Base-by-base conservation (phyloP, 1,140 invertebrate species). In the Brachionus calyciflorus region DNA sequence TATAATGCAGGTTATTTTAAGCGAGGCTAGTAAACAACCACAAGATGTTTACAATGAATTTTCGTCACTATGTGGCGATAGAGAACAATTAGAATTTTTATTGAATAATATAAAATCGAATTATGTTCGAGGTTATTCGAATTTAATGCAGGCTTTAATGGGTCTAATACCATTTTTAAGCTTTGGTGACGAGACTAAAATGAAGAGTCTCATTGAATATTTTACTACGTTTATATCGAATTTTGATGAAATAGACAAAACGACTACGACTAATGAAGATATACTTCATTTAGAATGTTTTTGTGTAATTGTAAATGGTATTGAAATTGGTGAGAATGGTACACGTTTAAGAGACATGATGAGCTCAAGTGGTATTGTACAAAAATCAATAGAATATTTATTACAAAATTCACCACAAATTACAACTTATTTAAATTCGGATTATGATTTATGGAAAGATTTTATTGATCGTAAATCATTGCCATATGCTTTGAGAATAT, bases 371-470 rank as follows among this genome's bases (percentile, higher is more conserved):
- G 91, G 90, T 21, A 91, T 97, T 57, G 92, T 96, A 0, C 89
- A 91, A 63, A 89, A 91, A 79, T 91, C 93, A 0, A 86, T 96
- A 40, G 90, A 93, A 77, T 96, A 96, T 82, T 92, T 97, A 6
- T 78, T 82, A 10, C 78, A 79, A 28, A 82, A 86, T 78, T 83
- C 86, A 19, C 87, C 87, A 24, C 65, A 79, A 57, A 80, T 85
- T 73, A 84, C 82, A 55, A 84, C 83, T 53, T 81, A 86, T 21
- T 80, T 87, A 12, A 80, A 17, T 78, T 83, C 91, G 6, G 94
- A 97, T 81, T 93, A 92, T n/a, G 94, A 97, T 80, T 93, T 96
- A 82, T 89, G 96, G 85, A 98, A 97, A 83, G 93, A 96, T 83
- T 98, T 97, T 82, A 92, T 96, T 77, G 91, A 91, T 1, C 92